These are phyloP conservation scores for Gallinago media DNA, from an alignment of 2,113 vertebrate genomes.

Conservation along the genomic window DNA sequence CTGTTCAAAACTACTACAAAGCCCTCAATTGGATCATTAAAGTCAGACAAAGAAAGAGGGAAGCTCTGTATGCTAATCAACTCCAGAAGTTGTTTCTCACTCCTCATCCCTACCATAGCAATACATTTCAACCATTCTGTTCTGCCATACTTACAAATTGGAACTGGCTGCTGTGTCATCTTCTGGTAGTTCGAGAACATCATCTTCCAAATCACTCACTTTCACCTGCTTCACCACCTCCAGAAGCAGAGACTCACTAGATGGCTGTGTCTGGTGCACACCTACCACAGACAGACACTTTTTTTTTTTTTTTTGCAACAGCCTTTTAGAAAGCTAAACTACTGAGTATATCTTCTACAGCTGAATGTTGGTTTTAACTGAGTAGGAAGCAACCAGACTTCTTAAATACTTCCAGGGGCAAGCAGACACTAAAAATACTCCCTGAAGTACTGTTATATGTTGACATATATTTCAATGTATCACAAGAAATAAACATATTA, in stretches of 20 bases:
- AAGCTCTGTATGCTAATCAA: background rate
- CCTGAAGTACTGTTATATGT: background rate
- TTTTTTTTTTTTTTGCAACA: background rate
- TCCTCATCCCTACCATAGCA: background rate
- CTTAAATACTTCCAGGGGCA: background rate
- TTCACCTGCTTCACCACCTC: slow-evolving; percentile 97
- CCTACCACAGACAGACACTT: slow-evolving; percentile 72
- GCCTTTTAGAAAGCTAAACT: background rate
- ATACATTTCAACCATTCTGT: background rate
- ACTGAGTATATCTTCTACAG: background rate
- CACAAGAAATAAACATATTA: background rate
- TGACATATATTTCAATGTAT: background rate
- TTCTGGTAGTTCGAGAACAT: slow-evolving; percentile 92
- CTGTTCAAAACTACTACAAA: background rate
- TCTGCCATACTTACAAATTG: slow-evolving; percentile 71
- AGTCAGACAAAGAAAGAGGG: background rate
- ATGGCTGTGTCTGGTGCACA: slow-evolving; percentile 84
- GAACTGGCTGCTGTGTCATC: slow-evolving; percentile 81
- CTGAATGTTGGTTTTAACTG: background rate
- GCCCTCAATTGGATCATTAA: background rate
- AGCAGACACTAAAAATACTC: background rate
- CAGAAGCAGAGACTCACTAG: slow-evolving; percentile 90
- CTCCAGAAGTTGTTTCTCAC: background rate
- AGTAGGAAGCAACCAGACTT: background rate
- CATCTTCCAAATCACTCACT: slow-evolving; percentile 93